Evolutionary conservation across 2,113 vertebrate genomes (phyloP).

Genomic region (Sylvilagus bachmani): DNA sequence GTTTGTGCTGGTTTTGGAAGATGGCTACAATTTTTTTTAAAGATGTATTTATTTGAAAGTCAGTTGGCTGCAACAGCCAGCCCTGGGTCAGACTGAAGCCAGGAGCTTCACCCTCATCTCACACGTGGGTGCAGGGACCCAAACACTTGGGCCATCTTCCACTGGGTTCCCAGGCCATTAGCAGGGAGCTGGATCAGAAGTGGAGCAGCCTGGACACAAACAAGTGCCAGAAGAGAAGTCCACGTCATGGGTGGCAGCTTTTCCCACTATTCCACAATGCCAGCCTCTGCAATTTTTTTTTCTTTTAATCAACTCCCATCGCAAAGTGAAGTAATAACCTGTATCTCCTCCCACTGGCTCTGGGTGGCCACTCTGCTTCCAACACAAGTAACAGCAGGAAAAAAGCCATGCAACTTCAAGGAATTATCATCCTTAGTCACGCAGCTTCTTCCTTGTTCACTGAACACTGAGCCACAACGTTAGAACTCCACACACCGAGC

Average conservation of each 20-base stretch:
- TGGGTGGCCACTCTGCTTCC: background rate
- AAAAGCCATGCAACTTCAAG: background rate
- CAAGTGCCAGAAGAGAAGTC: no score
- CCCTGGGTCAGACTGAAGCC: no score
- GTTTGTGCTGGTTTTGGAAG: constrained; percentile 4
- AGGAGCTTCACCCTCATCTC: no score
- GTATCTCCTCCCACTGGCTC: background rate
- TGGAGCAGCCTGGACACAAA: no score
- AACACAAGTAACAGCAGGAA: background rate
- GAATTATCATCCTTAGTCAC: background rate
- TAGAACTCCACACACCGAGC: background rate
- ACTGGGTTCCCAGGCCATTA: no score
- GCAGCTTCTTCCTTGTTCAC: background rate
- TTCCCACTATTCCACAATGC: no score
- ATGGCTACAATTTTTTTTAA: background rate
- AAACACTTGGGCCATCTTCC: no score
- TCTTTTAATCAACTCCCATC: background rate
- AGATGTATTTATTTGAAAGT: no score
- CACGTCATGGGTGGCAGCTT: no score
- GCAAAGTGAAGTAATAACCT: background rate
- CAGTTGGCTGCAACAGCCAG: no score
- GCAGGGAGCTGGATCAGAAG: no score
- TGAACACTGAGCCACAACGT: background rate
- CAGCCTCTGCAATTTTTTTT: background rate
- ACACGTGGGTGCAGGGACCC: no score